Evolutionary conservation across 2,113 vertebrate species (phyloP).

Genomic region (Muntiacus muntjak): DNA sequence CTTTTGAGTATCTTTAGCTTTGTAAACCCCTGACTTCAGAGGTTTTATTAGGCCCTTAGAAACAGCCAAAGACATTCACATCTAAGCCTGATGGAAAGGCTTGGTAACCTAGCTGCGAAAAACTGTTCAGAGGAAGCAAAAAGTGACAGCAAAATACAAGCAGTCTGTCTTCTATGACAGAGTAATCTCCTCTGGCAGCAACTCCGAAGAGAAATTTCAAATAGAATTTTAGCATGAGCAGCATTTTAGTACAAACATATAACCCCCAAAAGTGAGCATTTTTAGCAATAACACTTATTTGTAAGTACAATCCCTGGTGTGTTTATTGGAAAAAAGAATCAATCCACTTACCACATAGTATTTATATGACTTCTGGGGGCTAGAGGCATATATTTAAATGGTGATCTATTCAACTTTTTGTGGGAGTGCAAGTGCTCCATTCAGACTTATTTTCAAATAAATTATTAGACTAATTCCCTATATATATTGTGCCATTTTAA

Average conservation of each 20-base stretch:
- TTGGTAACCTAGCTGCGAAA: background rate
- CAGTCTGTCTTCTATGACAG: slow-evolving; percentile 1
- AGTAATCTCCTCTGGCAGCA: slow-evolving; percentile 43
- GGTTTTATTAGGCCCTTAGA: slow-evolving; percentile 17
- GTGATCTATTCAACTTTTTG: background rate
- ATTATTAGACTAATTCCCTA: background rate
- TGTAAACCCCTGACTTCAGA: background rate
- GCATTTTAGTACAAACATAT: background rate
- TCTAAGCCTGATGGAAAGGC: background rate
- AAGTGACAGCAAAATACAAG: slow-evolving; percentile 18
- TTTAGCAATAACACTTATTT: slow-evolving; percentile 13
- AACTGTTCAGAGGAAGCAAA: background rate
- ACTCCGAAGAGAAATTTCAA: slow-evolving; percentile 28
- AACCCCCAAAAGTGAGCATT: background rate
- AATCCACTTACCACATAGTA: background rate
- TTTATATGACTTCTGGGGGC: background rate
- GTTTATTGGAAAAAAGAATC: background rate
- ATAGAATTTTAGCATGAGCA: slow-evolving; percentile 21
- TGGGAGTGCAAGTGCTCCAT: background rate
- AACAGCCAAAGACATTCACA: background rate
- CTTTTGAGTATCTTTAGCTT: background rate
- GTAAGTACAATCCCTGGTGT: background rate
- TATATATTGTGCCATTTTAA: background rate
- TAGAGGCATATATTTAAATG: background rate
- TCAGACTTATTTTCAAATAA: background rate